Percentiles rank a stretch among this genome's conserved stretches.
Conservation (phyloP, 2,797 vertebrate genomes). For the Spinus pinus region DNA sequence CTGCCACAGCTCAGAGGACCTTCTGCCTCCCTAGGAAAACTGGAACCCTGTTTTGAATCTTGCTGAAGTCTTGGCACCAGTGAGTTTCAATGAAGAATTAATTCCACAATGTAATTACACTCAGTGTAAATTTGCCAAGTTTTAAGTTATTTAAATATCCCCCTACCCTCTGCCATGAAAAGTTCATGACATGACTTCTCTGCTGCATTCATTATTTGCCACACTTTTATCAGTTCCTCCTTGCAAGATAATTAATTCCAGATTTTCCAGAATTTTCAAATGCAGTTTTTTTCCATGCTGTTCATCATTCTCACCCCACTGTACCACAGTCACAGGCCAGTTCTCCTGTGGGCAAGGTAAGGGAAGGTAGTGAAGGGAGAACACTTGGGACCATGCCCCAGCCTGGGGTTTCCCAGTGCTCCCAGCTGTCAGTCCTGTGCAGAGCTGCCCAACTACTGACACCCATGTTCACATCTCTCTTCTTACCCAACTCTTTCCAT, state of each 20-base stretch:
- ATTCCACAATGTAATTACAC: conserved; percentile 35
- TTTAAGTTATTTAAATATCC: conserved; percentile 36
- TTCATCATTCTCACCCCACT: background rate
- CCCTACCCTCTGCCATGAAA: background rate
- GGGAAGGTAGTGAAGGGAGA: fast-evolving
- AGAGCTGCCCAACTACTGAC: fast-evolving
- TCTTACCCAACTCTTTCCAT: background rate
- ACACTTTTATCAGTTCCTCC: background rate
- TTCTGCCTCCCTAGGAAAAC: background rate
- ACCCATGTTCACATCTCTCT: fast-evolving
- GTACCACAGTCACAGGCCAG: background rate
- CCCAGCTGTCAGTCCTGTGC: background rate
- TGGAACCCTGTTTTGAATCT: background rate
- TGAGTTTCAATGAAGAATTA: conserved; percentile 6
- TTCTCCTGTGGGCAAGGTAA: fast-evolving
- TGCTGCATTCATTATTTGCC: conserved; percentile 4
- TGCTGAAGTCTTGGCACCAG: background rate
- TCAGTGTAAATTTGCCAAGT: background rate
- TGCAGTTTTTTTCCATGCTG: background rate
- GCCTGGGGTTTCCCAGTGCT: background rate
- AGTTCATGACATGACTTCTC: conserved; percentile 25
- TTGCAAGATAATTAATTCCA: background rate
- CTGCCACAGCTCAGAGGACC: background rate
- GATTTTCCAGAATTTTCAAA: background rate
- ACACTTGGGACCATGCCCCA: fast-evolving